Evolutionary conservation across 2,888 invertebrate species (phyloP).

Genomic region (Noctua fimbriata): DNA sequence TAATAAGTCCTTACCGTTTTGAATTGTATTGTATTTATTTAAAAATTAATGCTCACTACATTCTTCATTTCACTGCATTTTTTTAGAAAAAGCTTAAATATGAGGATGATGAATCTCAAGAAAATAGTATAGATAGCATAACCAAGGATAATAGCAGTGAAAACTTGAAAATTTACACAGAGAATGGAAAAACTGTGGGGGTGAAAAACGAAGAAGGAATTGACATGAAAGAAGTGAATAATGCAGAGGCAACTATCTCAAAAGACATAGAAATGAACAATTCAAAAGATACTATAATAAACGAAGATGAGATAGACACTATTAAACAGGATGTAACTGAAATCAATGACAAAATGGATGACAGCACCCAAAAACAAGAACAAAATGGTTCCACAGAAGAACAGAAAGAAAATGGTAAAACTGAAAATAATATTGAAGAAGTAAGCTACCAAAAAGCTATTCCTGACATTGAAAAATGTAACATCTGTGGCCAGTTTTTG

Average conservation of each 20-base stretch:
- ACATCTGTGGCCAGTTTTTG: slow-evolving; percentile 85
- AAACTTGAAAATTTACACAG: slow-evolving; percentile 14
- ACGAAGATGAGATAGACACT: not conserved
- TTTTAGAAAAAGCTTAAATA: slow-evolving; percentile 78
- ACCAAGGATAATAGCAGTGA: slow-evolving; percentile 9
- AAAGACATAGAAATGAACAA: slow-evolving; percentile 15
- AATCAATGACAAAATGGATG: slow-evolving; percentile 3
- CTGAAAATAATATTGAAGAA: slow-evolving; percentile 49
- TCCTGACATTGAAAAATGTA: slow-evolving; percentile 82
- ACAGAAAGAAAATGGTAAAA: slow-evolving; percentile 22
- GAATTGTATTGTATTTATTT: not conserved
- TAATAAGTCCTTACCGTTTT: not conserved
- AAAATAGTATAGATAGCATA: slow-evolving; percentile 11
- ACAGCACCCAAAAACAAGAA: slow-evolving; percentile 15
- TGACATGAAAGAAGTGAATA: not conserved
- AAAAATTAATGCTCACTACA: not conserved
- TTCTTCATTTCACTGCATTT: not conserved
- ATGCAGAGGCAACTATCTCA: not conserved
- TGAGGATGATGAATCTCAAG: slow-evolving; percentile 41
- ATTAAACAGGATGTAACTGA: not conserved
- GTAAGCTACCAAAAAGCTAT: slow-evolving; percentile 51
- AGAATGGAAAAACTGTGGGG: not conserved
- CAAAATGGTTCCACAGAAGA: slow-evolving; percentile 7
- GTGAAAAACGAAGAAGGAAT: slow-evolving; percentile 3
- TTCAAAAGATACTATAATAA: slow-evolving; percentile 5